Evolutionary conservation across 1,140 invertebrate species (phyloP).

Genomic region (Elymnias hypermnestra): DNA sequence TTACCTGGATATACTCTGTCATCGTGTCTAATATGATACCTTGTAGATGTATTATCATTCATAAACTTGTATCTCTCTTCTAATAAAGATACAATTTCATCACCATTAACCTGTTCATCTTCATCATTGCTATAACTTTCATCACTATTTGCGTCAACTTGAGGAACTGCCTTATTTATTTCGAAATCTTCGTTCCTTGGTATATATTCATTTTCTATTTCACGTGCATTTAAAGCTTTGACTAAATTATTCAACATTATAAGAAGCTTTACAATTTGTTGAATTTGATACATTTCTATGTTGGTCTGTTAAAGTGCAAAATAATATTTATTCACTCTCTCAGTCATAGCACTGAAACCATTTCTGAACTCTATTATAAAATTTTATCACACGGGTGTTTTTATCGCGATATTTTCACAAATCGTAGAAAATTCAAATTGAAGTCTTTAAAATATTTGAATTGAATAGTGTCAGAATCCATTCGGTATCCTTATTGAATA

Average conservation of each 20-base stretch:
- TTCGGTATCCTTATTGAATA: too few relatives aligned
- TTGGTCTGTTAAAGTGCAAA: neutral
- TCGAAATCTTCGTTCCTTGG: neutral
- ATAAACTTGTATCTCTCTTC: constrained; percentile 55
- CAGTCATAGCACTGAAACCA: neutral
- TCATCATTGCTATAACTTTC: constrained; percentile 4
- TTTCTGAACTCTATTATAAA: neutral
- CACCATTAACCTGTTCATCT: constrained; percentile 20
- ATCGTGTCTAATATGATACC: constrained; percentile 39
- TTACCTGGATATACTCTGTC: constrained; percentile 30
- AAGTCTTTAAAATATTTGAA: too few relatives aligned
- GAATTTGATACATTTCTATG: neutral
- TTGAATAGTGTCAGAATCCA: too few relatives aligned
- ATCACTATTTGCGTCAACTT: constrained; percentile 1
- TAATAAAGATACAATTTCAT: constrained; percentile 41
- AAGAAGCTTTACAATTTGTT: neutral
- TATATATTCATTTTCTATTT: neutral
- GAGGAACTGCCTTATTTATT: neutral
- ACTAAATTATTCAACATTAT: constrained; percentile 1
- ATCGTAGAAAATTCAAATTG: too few relatives aligned
- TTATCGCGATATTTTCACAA: too few relatives aligned
- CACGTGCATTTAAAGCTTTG: neutral
- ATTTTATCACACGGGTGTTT: too few relatives aligned
- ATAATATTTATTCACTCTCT: neutral
- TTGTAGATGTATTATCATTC: constrained; percentile 46